Base-by-base conservation (phyloP, 1,140 invertebrate genomes). In the Holotrichia oblita region DNA sequence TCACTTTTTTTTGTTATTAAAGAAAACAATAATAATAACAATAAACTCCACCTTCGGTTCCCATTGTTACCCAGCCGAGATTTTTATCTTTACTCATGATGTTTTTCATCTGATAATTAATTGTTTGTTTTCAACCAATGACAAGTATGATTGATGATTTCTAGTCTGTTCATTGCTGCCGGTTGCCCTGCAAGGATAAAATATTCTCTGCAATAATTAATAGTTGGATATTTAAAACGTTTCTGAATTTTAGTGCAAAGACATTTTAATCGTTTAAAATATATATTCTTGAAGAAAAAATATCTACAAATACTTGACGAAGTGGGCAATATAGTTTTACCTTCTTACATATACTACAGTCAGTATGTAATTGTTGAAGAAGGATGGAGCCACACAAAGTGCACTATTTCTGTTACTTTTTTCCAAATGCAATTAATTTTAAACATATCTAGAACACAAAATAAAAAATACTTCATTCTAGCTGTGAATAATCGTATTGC, bases 71-170 rank as follows among this genome's bases (percentile, higher is more conserved):
- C 17, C 0, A 34, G 4, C 48, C 4, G 6, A 55, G 48, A 55
- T 55, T 14, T n/a, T 55, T 55, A 55, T 55, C 48, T n/a, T 17
- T 55, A 14, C 48, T n/a, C 14, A 4, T 55, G 14, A 55, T 55
- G 48, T 55, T 14, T n/a, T n/a, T 55, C 48, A 44, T 44, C 42
- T 14, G 14, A 17, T 55, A 55, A 55, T 55, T 55, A 55, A 55
- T 55, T 55, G 14, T n/a, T n/a, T 55, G 48, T 55, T 55, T n/a
- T n/a, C 48, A n/a, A n/a, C 7, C 48, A n/a, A 17, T 55, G 48
- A 55, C 48, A 55, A 55, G 48, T 55, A 55, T 55, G 48, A 55
- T 55, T 55, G 48, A 55, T 55, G 7, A 17, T n/a, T 55, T 17
- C 14, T n/a, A n/a, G 14, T 17, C 14, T n/a, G 17, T 55, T 55